Base-by-base conservation (phyloP, 2,888 invertebrate genomes). In the Achlya flavicornis region DNA sequence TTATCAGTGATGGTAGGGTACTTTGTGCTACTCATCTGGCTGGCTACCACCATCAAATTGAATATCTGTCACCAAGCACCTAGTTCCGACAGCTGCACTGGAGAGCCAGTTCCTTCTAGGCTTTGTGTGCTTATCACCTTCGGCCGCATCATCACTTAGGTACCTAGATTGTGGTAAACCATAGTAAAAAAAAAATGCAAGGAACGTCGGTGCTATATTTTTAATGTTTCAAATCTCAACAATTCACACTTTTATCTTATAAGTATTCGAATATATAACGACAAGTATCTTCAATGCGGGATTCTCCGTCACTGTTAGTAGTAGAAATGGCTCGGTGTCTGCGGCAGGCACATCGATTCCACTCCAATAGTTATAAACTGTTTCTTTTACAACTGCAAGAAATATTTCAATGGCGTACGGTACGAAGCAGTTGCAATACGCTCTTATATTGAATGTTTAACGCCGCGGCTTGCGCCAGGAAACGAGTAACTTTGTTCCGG, bases 311-410 rank as follows among this genome's bases (percentile, higher is more conserved):
- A 48, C 61, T 16, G 7, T 59, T 58, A 16, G 62, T 67, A 62
- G 70, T 69, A 69, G 64, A 69, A 76, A 74, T 64, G 68, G 73
- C 66, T 69, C 64, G 32, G 65, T 66, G 80, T 80, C 83, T 73
- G 76, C 61, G 65, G 72, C 80, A 76, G 80, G 68, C 81, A 80
- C 77, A 73, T 77, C 75, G 69, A 75, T 80, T 79, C 68, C 75
- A 67, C 65, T 74, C 75, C 78, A 75, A 79, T 79, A 78, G 79
- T 79, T 82, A 77, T 74, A 82, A 82, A 85, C 79, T 77, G 80
- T 76, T 78, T 79, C 79, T 83, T 84, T 78, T 75, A 63, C 14
- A 53, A 69, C 63, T 61, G 68, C 57, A 63, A 68, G 72, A 79
- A 77, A 70, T 72, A 68, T 75, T 79, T 72, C 73, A 75, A 75